Conservation (phyloP, 2,888 invertebrate genomes). For the Drosophila diplacantha region DNA sequence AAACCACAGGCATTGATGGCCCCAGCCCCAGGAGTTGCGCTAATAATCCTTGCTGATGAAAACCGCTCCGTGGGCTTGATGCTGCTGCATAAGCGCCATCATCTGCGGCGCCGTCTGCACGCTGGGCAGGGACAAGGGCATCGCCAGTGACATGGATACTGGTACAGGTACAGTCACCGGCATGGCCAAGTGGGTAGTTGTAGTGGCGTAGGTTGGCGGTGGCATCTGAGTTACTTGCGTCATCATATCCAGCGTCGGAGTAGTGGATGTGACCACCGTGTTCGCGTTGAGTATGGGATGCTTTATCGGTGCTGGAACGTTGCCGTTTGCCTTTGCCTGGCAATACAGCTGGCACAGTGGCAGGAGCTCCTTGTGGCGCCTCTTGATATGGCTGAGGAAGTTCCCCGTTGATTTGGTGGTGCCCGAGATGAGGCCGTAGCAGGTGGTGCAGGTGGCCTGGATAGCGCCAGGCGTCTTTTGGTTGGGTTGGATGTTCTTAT, state of each 20-base stretch:
- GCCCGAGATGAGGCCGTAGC: conserved; percentile 71
- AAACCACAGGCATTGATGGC: conserved; percentile 18
- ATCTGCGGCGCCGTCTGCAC: conserved; percentile 58
- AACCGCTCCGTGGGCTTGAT: conserved; percentile 45
- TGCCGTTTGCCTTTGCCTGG: conserved; percentile 56
- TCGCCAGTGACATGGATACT: conserved; percentile 50
- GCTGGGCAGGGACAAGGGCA: conserved; percentile 47
- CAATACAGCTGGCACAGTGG: conserved; percentile 70
- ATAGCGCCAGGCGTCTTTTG: conserved; percentile 74
- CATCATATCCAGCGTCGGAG: conserved; percentile 21
- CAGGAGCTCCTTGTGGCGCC: conserved; percentile 70
- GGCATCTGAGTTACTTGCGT: conserved; percentile 26
- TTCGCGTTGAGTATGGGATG: background rate
- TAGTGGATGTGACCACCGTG: conserved; percentile 14
- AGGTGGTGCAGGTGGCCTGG: conserved; percentile 75
- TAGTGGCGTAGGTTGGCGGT: conserved; percentile 37
- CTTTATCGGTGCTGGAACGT: conserved; percentile 6
- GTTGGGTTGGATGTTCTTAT: conserved; percentile 73
- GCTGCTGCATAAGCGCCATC: conserved; percentile 59
- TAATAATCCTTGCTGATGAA: conserved; percentile 61
- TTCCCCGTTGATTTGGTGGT: conserved; percentile 75
- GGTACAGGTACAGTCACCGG: conserved; percentile 40
- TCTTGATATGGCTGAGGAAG: conserved; percentile 74
- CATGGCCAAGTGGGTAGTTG: conserved; percentile 44
- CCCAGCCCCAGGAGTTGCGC: conserved; percentile 4